These are phyloP conservation scores for Drosophila borealis DNA, from an alignment of 2,888 invertebrate species.

Conservation along the genomic window DNA sequence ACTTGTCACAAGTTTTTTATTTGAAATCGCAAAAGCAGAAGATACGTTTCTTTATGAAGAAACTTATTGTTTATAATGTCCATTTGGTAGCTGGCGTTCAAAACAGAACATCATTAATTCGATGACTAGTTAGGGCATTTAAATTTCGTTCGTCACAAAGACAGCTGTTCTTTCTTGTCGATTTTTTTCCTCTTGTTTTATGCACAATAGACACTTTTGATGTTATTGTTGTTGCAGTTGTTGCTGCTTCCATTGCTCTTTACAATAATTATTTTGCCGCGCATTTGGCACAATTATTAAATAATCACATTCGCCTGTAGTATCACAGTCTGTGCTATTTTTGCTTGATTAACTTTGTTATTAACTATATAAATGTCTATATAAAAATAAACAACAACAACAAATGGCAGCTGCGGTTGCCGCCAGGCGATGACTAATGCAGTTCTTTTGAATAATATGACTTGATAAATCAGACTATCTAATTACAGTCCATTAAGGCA, in stretches of 20 bases:
- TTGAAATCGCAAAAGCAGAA: background rate
- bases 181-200: conserved; percentile 48
- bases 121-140: conserved; percentile 29
- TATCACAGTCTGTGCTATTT: conserved; percentile 68
- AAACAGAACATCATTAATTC: background rate
- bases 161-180: background rate
- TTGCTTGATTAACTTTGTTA: conserved; percentile 72
- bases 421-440: conserved; percentile 39
- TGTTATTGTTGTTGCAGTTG: conserved; percentile 24
- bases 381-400: conserved; percentile 26
- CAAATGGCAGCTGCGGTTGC: conserved; percentile 47
- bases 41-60: background rate
- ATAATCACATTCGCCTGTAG: conserved; percentile 71
- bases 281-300: conserved; percentile 79
- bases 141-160: conserved; percentile 2
- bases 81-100: background rate
- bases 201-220: conserved; percentile 46
- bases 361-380: conserved; percentile 49
- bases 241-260: conserved; percentile 25
- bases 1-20: too few relatives aligned
- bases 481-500: conserved; percentile 46
- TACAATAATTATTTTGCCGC: conserved; percentile 67
- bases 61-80: background rate
- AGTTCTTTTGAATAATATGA: conserved; percentile 43
- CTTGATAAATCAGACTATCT: conserved; percentile 55